Evolutionary conservation across 2,797 vertebrate genomes (phyloP).

Genomic region (Orestias chungarensis): DNA sequence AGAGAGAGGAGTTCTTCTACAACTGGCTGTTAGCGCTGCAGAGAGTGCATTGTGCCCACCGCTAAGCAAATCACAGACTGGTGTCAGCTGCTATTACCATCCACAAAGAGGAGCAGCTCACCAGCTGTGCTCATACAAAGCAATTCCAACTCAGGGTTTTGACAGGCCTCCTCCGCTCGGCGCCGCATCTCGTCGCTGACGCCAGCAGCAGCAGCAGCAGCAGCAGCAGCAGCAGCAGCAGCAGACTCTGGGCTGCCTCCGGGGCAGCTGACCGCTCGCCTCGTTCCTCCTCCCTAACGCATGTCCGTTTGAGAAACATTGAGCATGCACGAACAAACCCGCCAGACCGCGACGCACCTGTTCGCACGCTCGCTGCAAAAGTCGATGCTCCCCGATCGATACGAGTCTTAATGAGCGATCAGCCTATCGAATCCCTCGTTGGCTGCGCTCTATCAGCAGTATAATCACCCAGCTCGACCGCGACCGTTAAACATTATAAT

Average conservation of each 20-base stretch:
- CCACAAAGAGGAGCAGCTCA: conserved; percentile 56
- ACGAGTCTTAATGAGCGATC: conserved; percentile 72
- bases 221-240: too few species aligned
- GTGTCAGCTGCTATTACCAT: conserved; percentile 63
- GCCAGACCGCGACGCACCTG: conserved; percentile 22
- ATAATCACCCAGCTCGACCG: conserved; percentile 72
- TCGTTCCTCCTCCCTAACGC: neutral
- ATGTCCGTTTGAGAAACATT: neutral
- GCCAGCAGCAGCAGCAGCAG: too few species aligned
- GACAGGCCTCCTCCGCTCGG: conserved; percentile 54
- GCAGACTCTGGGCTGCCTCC: conserved; percentile 59
- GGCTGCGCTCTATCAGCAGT: conserved; percentile 64
- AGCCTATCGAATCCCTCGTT: conserved; percentile 51
- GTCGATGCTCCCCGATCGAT: conserved; percentile 71
- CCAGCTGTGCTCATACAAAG: conserved; percentile 73
- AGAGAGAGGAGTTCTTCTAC: conserved; percentile 32
- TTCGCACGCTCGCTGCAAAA: conserved; percentile 19
- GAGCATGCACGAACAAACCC: conserved; percentile 6
- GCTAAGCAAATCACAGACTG: conserved; percentile 57
- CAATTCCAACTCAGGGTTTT: conserved; percentile 64
- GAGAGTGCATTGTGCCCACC: conserved; percentile 26
- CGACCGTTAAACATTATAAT: conserved; percentile 78
- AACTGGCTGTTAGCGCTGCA: conserved; percentile 43
- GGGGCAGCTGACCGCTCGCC: conserved; percentile 65
- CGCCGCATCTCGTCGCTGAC: too few species aligned